Conservation (phyloP, 2,113 vertebrate genomes). For the Sinocyclocheilus grahami region DNA sequence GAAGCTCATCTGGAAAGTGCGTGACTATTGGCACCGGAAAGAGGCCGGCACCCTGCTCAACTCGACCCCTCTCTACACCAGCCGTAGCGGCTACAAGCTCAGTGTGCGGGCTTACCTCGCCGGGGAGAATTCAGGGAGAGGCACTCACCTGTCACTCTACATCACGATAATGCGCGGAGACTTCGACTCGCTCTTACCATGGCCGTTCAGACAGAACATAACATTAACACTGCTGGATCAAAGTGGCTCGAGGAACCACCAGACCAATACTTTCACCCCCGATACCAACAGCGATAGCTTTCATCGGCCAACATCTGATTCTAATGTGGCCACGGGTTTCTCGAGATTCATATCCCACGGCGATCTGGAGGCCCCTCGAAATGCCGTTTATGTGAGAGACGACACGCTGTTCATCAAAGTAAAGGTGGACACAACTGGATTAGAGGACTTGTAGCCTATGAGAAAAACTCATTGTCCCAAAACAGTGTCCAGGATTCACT, state of each 20-base stretch:
- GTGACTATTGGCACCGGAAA: conserved; percentile 79
- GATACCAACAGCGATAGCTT: conserved; percentile 84
- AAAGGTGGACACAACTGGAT: conserved; percentile 82
- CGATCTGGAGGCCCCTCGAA: conserved; percentile 76
- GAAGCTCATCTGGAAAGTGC: conserved; percentile 92
- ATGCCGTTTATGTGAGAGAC: conserved; percentile 78
- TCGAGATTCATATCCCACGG: conserved; percentile 80
- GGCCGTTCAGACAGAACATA: conserved; percentile 91
- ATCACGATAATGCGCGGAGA: conserved; percentile 91
- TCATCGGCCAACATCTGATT: conserved; percentile 79
- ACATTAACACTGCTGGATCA: conserved; percentile 85
- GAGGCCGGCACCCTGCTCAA: conserved; percentile 79
- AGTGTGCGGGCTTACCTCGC: conserved; percentile 84
- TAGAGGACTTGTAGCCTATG: conserved; percentile 78
- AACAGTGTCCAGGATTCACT: not conserved
- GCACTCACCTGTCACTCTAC: conserved; percentile 87
- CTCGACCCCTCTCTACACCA: conserved; percentile 87
- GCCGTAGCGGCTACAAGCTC: conserved; percentile 87
- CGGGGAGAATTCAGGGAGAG: conserved; percentile 84
- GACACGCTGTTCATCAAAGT: conserved; percentile 88
- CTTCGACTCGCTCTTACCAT: conserved; percentile 86
- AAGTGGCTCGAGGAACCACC: conserved; percentile 80
- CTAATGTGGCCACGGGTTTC: conserved; percentile 85
- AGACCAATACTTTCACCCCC: conserved; percentile 78
- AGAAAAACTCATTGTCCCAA: not conserved